Evolutionary conservation across 2,888 invertebrate species (phyloP).

Genomic region (Sericinus montela): DNA sequence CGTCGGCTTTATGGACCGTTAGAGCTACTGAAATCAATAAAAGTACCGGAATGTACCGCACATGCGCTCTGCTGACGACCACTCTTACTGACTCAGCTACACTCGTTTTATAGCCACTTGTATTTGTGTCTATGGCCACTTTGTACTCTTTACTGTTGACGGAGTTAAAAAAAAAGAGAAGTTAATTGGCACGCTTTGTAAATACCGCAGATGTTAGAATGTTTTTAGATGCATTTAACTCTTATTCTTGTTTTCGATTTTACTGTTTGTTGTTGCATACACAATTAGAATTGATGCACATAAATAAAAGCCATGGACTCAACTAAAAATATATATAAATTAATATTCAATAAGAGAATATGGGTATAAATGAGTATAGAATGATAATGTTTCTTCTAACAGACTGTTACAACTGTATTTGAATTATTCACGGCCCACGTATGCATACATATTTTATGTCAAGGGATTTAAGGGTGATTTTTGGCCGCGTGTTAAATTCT

Average conservation of each 20-base stretch:
- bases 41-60: conserved; percentile 80
- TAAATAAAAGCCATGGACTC: too few relatives aligned
- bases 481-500: conserved; percentile 29
- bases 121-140: conserved; percentile 76
- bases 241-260: conserved; percentile 9
- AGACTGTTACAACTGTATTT: conserved; percentile 1
- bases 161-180: conserved; percentile 62
- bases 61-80: conserved; percentile 67
- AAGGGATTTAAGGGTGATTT: conserved; percentile 27
- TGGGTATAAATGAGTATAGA: background rate
- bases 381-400: background rate
- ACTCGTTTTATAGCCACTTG: conserved; percentile 78
- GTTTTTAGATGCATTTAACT: background rate
- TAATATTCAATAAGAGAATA: background rate
- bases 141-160: conserved; percentile 66
- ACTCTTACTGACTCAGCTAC: conserved; percentile 73
- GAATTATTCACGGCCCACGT: conserved; percentile 4
- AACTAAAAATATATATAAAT: background rate
- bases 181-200: conserved; percentile 55
- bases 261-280: background rate
- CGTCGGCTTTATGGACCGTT: conserved; percentile 80
- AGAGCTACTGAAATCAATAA: conserved; percentile 86
- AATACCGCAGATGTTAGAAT: conserved; percentile 41
- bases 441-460: conserved; percentile 23
- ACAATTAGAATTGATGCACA: conserved; percentile 11